Conservation (phyloP, 2,113 vertebrate genomes). For the Okapia johnstoni region DNA sequence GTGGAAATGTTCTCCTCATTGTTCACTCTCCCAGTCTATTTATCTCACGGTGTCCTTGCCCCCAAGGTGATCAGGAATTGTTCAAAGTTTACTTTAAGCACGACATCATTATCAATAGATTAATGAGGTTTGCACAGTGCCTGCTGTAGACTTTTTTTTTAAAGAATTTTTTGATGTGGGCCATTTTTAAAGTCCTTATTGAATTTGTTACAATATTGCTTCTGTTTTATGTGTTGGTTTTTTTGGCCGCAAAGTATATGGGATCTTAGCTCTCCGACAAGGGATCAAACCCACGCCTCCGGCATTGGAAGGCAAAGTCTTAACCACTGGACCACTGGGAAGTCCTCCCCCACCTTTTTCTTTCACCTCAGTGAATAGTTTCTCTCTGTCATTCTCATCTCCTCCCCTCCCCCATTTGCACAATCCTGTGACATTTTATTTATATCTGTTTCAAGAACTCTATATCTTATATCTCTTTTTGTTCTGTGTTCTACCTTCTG, state of each 20-base stretch:
- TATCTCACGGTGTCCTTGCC: not conserved
- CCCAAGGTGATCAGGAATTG: not conserved
- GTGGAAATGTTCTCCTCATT: not conserved
- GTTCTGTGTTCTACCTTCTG: not conserved
- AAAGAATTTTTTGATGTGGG: not conserved
- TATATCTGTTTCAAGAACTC: not conserved
- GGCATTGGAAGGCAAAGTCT: not conserved
- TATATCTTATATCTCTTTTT: not conserved
- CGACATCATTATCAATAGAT: not conserved
- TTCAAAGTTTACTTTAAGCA: not conserved
- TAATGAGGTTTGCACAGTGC: not conserved
- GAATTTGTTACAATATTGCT: not conserved
- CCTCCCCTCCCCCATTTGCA: not conserved
- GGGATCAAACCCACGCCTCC: not conserved
- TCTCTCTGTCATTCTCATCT: not conserved
- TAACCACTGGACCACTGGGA: not conserved
- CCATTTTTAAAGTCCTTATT: not conserved
- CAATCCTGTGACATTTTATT: not conserved
- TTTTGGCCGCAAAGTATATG: not conserved
- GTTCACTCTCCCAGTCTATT: not conserved
- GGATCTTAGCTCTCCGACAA: not conserved
- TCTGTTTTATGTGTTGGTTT: not conserved
- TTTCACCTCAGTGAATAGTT: not conserved
- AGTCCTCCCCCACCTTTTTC: not conserved
- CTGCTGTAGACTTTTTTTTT: not conserved